Conservation (phyloP, 2,113 vertebrate species). For the Coreoperca whiteheadi region DNA sequence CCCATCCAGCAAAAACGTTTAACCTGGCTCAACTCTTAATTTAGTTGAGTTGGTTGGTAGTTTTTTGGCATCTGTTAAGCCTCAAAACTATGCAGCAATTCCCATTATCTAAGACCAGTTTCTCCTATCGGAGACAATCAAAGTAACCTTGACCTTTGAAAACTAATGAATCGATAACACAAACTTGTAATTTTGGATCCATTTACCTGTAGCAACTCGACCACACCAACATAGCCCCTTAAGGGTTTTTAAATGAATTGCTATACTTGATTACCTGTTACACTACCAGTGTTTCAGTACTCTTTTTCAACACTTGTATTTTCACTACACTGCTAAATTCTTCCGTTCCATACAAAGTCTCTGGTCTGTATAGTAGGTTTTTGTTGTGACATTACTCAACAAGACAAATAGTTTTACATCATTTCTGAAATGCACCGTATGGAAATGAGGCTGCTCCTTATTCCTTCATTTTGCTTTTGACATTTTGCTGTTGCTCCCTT, state of each 20-base stretch:
- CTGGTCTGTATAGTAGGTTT: background rate
- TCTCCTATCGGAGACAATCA: background rate
- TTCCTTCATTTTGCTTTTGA: slow-evolving; percentile 47
- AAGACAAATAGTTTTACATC: slow-evolving; percentile 35
- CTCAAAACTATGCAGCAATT: background rate
- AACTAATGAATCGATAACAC: background rate
- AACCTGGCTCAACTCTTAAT: background rate
- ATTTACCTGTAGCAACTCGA: background rate
- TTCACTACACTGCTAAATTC: background rate
- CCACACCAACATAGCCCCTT: background rate
- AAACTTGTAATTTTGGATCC: background rate
- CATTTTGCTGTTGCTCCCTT: slow-evolving; percentile 19
- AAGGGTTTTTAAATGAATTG: background rate
- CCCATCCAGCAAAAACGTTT: background rate
- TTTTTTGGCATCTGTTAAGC: background rate
- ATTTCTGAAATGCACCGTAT: slow-evolving; percentile 42
- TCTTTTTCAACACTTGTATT: background rate
- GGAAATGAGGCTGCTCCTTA: slow-evolving; percentile 41
- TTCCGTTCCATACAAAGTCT: background rate
- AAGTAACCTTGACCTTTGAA: background rate
- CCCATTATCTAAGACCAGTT: background rate
- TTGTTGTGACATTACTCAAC: slow-evolving; percentile 25
- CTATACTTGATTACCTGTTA: background rate
- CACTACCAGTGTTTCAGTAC: background rate
- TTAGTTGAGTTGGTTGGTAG: background rate